Percentiles rank a stretch among this genome's conserved stretches.
Conservation (phyloP, 2,888 invertebrate species). For the Hyposoter dolosus region DNA sequence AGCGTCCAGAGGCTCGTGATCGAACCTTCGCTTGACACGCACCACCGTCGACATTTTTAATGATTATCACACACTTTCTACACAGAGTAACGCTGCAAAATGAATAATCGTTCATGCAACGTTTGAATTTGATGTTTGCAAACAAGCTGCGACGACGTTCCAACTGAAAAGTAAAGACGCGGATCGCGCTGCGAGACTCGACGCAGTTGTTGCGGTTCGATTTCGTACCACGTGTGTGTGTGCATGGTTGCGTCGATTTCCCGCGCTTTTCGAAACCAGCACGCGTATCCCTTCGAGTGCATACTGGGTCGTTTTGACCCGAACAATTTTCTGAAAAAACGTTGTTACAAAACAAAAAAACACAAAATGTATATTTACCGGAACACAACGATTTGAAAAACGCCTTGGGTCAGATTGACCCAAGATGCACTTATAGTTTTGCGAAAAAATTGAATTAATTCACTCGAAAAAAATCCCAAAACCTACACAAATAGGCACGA, state of each 20-base stretch:
- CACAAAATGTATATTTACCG: no score
- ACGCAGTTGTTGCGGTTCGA: background rate
- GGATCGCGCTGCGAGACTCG: background rate
- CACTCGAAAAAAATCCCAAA: no score
- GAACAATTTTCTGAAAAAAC: no score
- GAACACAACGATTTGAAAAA: no score
- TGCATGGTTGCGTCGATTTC: background rate
- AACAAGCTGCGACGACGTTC: background rate
- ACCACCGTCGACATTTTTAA: slow-evolving; percentile 87
- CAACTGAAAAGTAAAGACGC: background rate
- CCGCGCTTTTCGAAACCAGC: background rate
- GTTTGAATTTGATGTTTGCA: background rate
- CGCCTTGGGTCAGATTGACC: no score
- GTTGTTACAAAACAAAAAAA: no score
- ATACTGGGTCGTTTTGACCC: no score
- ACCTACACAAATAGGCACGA: no score
- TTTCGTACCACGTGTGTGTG: background rate
- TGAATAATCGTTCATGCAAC: background rate
- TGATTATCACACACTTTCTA: background rate
- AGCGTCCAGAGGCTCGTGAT: slow-evolving; percentile 90
- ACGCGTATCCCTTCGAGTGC: background rate
- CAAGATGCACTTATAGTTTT: no score
- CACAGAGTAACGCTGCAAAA: background rate
- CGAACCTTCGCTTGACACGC: slow-evolving; percentile 90
- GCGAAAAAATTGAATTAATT: no score